These are phyloP conservation scores for Monodelphis domestica DNA, from an alignment of 2,797 vertebrate species.

Conservation along the genomic window DNA sequence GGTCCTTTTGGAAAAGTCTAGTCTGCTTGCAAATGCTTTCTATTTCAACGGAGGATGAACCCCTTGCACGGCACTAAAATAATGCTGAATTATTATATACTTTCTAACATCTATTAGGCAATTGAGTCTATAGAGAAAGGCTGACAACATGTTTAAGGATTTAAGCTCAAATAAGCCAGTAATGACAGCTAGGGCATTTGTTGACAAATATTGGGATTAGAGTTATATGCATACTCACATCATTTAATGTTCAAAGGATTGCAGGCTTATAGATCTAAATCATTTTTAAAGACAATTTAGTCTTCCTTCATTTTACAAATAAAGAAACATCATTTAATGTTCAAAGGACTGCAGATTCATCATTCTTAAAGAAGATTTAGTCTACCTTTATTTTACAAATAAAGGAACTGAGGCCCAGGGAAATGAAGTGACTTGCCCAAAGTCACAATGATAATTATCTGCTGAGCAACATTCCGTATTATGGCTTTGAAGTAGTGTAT, in stretches of 20 bases:
- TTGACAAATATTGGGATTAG: background rate
- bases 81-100: conserved; percentile 11
- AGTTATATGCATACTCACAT: background rate
- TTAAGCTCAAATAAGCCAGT: conserved; percentile 38
- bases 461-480: background rate
- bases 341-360: background rate
- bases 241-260: background rate
- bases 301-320: background rate
- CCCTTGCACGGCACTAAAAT: background rate
- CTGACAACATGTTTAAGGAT: background rate
- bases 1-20: background rate
- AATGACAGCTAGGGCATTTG: background rate
- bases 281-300: background rate
- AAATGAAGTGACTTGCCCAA: background rate
- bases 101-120: background rate
- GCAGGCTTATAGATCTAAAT: background rate
- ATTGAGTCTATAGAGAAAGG: background rate
- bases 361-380: background rate
- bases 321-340: background rate
- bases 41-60: conserved; percentile 49
- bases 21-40: conserved; percentile 7
- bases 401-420: background rate
- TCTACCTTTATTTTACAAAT: background rate
- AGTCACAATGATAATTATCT: background rate
- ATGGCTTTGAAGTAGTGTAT: background rate